A percentile compares a stretch with the other conserved stretches of the same genome.
These are phyloP conservation scores for Plebejus melissa DNA, from an alignment of 2,888 invertebrate species.

Conservation along the genomic window DNA sequence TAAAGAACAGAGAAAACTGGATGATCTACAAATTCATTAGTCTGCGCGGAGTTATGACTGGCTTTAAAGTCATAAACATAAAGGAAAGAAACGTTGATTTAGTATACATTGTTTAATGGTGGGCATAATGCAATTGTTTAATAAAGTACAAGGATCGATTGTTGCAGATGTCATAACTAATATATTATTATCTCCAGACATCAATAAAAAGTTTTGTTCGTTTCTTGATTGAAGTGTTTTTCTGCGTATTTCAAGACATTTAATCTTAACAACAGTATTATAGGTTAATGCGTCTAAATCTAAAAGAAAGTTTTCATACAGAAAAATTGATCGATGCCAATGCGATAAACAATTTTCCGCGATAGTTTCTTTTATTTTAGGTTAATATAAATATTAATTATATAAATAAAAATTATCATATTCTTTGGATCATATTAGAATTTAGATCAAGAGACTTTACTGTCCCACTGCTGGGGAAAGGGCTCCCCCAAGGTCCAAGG, in stretches of 20 bases:
- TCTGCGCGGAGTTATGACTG: background rate
- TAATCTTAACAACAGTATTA: background rate
- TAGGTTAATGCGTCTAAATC: too few relatives aligned
- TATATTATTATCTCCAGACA: background rate
- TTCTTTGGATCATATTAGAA: too few relatives aligned
- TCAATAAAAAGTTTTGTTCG: background rate
- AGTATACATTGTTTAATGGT: slow-evolving; percentile 21
- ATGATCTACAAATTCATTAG: background rate
- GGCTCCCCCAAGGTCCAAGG: background rate
- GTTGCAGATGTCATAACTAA: slow-evolving; percentile 1
- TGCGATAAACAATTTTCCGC: too few relatives aligned
- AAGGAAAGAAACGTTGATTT: slow-evolving; percentile 24
- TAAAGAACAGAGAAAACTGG: background rate
- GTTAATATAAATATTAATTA: too few relatives aligned
- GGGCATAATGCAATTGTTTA: background rate
- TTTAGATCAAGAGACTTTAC: too few relatives aligned
- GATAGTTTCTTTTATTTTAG: too few relatives aligned
- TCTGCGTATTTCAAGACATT: background rate
- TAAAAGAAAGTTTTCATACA: background rate
- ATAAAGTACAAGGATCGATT: background rate
- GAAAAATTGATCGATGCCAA: background rate
- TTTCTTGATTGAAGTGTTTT: background rate
- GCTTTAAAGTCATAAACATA: slow-evolving; percentile 23
- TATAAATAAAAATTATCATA: too few relatives aligned
- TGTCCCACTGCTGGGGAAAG: background rate